These are phyloP conservation scores for Cheirogaleus medius DNA, from an alignment of 2,113 vertebrate genomes.

Conservation along the genomic window DNA sequence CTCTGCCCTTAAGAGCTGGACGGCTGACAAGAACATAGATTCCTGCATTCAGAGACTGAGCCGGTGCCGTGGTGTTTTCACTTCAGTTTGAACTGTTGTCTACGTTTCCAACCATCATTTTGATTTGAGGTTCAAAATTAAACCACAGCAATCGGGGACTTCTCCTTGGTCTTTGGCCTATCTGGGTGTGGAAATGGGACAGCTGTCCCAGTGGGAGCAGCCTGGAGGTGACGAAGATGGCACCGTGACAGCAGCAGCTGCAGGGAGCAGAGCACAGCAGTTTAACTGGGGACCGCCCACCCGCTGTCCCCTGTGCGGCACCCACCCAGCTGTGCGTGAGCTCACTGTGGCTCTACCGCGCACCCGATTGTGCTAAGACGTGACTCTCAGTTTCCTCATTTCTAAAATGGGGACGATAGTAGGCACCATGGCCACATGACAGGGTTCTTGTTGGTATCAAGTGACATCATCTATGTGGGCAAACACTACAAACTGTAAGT, in stretches of 20 bases:
- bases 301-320: background rate
- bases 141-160: background rate
- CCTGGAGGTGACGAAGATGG: background rate
- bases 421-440: too few species aligned
- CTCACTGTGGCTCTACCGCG: too few species aligned
- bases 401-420: background rate
- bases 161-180: background rate
- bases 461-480: background rate
- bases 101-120: background rate
- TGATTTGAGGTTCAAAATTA: conserved; percentile 5
- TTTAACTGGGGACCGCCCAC: too few species aligned
- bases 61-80: background rate
- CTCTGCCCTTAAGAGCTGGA: background rate
- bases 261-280: background rate
- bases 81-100: background rate
- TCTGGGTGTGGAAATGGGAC: background rate
- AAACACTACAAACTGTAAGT: background rate
- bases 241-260: background rate
- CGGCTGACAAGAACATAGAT: background rate
- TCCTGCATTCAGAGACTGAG: background rate
- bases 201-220: background rate
- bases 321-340: background rate
- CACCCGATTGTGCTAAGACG: background rate
- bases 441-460: background rate
- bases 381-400: background rate